Evolutionary conservation across 92 coral and sea anemone species (phyloP), one percentile per base, ranked within the genome.

Genomic region (Epizoanthus illoricatus): DNA sequence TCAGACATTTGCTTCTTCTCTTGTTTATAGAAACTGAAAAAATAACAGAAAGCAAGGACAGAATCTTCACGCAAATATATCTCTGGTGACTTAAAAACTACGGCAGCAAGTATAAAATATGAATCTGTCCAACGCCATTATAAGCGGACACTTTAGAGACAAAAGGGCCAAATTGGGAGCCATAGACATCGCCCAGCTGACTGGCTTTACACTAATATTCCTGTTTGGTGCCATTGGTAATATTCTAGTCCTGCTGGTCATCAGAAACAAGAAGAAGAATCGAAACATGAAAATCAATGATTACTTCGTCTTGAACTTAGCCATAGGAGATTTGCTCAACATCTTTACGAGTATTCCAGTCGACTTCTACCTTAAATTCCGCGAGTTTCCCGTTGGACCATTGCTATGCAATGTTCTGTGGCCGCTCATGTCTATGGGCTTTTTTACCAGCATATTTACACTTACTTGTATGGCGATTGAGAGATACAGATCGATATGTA

Each of bases 381-480:
- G 71, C 24, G 63, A 75, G 59, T 87, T 81, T 67, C 88, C 94
- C 0, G 23, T 81, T 8, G 97, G 97, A 5, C 39, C 80, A 19
- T 65, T 90, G 40, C 74, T 88, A 5, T 92, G 97, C 84, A 92
- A 92, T 66, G 87, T 92, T 24, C 58, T 92, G 28, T 92, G 97
- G 97, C 97, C 97, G 21, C 84, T 90, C 0, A 92, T 92, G 97
- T 90, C 97, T 4, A 85, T 86, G 63, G 88, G 87, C 0, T 85
- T 92, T 16, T 84, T 92, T 33, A 76, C 97, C 2, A 90, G 97
- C 66, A 85, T 92, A 13, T 87, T 92, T 21, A 92, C 97, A 21
- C 81, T 92, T 42, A 92, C 97, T 11, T 90, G 89, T 36, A 92
- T 92, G 97, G 94, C 97, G 12, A 61, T 90, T 41, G 97, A 92